Evolutionary conservation across 2,797 vertebrate genomes (phyloP), one percentile per base, ranked within the genome.

Genomic region (Parotocinclus haroldoi): DNA sequence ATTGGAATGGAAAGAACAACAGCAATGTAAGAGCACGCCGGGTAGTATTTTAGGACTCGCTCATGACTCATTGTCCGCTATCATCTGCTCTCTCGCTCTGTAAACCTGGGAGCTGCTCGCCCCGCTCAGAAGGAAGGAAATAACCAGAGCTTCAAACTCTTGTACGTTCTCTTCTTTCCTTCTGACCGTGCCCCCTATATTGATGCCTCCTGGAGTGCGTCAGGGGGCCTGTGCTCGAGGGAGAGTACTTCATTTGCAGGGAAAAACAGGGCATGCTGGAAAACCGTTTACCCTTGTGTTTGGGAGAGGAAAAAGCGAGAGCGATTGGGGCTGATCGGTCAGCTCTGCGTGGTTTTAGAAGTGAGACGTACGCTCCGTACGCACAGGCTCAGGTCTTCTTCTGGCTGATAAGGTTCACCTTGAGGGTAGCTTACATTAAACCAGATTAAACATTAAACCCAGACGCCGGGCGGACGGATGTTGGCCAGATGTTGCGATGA

Each of bases 261-360:
- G 63, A 78, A 81, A 77, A 1, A 18, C 72, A 56, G 63, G 69
- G 73, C 69, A 62, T 66, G 62, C 54, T 79, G 74, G 56, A 83
- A 82, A 83, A 73, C 56, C 37, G 75, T 79, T 72, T 81, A 71
- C 71, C 36, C 54, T 40, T 48, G 48, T 51, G 53, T 72, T 58
- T 64, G 2, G 27, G 27, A 27, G 27, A 27, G 27, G 27, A 27
- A 27, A 27, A 27, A 27, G 27, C 27, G 2, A 27, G 27, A 27
- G 27, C 27, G 27, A 27, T 27, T 27, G 27, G 27, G 27, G 36
- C 44, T 59, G 62, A 76, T 75, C 56, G 46, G 40, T 54, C 54
- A 7, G 68, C 68, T 39, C 36, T 63, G 45, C 55, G 14, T 56
- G 2, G 27, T 27, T 27, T 27, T 27, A 2, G 27, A 27, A 27